These are phyloP conservation scores for Buteo buteo DNA, from an alignment of 2,113 vertebrate genomes.

Conservation along the genomic window DNA sequence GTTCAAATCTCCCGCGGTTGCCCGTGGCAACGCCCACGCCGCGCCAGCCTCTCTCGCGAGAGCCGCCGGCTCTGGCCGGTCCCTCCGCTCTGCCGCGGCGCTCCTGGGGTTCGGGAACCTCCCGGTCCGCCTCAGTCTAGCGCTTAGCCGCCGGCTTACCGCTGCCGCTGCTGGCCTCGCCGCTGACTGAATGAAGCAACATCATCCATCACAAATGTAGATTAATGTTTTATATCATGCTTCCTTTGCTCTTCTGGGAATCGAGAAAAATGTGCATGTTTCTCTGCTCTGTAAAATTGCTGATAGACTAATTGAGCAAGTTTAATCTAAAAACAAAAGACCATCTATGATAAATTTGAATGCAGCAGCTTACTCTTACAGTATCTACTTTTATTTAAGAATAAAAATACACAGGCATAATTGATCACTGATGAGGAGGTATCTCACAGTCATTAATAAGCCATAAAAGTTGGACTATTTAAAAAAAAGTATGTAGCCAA, in stretches of 20 bases:
- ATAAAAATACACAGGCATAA: background rate
- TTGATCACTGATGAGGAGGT: background rate
- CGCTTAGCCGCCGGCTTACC: too few species aligned
- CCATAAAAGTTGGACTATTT: background rate
- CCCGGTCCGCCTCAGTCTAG: too few species aligned
- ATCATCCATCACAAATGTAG: background rate
- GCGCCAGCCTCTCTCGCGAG: too few species aligned
- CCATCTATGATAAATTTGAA: background rate
- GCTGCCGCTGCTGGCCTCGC: too few species aligned
- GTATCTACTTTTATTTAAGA: background rate
- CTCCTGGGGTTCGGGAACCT: too few species aligned
- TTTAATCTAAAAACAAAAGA: background rate
- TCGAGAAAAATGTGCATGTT: background rate
- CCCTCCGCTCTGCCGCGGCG: too few species aligned
- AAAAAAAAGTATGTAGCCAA: background rate
- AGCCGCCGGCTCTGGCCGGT: too few species aligned
- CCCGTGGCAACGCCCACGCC: too few species aligned
- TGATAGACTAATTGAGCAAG: constrained; percentile 14
- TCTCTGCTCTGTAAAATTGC: background rate
- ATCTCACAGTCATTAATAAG: background rate
- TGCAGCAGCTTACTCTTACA: background rate
- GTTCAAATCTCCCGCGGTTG: too few species aligned
- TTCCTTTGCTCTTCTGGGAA: background rate
- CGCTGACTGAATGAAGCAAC: background rate
- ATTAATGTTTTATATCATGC: background rate